Percentiles rank a stretch among this genome's conserved stretches.
These are phyloP conservation scores for Thomomys bottae DNA, from an alignment of 2,113 vertebrate genomes.

Conservation along the genomic window DNA sequence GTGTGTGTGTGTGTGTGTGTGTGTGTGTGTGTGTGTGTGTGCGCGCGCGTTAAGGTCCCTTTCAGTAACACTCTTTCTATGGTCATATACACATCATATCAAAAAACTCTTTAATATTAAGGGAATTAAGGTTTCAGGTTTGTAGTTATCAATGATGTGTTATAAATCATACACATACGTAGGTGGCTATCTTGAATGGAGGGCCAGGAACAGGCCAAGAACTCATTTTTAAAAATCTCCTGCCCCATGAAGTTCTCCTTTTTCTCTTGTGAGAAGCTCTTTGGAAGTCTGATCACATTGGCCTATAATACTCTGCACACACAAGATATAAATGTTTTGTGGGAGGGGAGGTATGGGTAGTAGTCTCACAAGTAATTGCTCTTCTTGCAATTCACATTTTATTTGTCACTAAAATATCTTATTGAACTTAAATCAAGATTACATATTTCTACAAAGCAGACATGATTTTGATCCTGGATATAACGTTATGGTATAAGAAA, in stretches of 20 bases:
- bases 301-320: background rate
- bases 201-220: background rate
- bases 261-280: background rate
- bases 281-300: too few relatives aligned
- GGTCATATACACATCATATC: background rate
- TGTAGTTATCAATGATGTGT: background rate
- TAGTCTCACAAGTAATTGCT: background rate
- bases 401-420: background rate
- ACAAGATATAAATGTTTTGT: background rate
- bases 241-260: background rate
- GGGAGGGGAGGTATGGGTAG: background rate
- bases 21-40: too few relatives aligned
- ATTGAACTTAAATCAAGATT: background rate
- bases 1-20: too few relatives aligned
- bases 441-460: background rate
- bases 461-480: background rate
- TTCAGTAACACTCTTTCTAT: background rate
- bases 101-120: background rate
- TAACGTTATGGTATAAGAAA: background rate
- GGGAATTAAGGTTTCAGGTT: background rate
- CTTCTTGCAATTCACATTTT: background rate
- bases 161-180: background rate
- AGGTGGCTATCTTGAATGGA: background rate
- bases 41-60: too few relatives aligned
- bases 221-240: background rate